These are phyloP conservation scores for Eleginops maclovinus DNA, from an alignment of 2,113 vertebrate genomes.

Conservation along the genomic window DNA sequence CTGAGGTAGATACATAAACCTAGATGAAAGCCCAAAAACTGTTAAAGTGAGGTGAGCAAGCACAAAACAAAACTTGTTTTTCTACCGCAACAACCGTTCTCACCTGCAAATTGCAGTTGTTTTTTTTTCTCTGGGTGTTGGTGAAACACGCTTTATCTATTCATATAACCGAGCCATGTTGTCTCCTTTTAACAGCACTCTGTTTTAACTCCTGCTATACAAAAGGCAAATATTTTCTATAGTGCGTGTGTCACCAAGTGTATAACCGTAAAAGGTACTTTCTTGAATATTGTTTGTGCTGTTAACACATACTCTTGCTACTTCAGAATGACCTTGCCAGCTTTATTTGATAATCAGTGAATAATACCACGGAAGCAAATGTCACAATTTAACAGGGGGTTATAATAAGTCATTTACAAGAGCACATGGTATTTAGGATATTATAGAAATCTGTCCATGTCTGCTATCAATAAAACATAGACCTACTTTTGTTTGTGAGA, in stretches of 20 bases:
- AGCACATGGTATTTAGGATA: constrained; percentile 22
- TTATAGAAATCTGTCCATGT: constrained; percentile 31
- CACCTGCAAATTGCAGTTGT: constrained; percentile 50
- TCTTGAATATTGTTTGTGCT: constrained; percentile 67
- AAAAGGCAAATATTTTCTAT: constrained; percentile 47
- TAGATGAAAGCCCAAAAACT: constrained; percentile 74
- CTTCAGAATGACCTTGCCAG: constrained; percentile 49
- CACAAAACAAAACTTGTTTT: constrained; percentile 76
- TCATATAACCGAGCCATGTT: constrained; percentile 58
- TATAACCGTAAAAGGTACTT: constrained; percentile 60
- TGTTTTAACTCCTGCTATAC: constrained; percentile 63
- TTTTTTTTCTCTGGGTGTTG: constrained; percentile 38
- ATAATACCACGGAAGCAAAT: constrained; percentile 61
- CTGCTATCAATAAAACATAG: constrained; percentile 20
- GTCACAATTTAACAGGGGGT: constrained; percentile 58
- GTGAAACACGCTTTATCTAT: constrained; percentile 70
- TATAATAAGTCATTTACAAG: constrained; percentile 61
- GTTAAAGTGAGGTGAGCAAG: constrained; percentile 69
- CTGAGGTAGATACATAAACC: constrained; percentile 61
- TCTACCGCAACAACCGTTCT: constrained; percentile 77
- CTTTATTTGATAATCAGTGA: constrained; percentile 74
- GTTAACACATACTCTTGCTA: constrained; percentile 50
- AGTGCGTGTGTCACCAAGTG: constrained; percentile 46
- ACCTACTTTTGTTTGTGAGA: constrained; percentile 10
- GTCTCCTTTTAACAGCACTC: constrained; percentile 57